These are phyloP conservation scores for Cololabis saira DNA, from an alignment of 2,113 vertebrate genomes.

Conservation along the genomic window DNA sequence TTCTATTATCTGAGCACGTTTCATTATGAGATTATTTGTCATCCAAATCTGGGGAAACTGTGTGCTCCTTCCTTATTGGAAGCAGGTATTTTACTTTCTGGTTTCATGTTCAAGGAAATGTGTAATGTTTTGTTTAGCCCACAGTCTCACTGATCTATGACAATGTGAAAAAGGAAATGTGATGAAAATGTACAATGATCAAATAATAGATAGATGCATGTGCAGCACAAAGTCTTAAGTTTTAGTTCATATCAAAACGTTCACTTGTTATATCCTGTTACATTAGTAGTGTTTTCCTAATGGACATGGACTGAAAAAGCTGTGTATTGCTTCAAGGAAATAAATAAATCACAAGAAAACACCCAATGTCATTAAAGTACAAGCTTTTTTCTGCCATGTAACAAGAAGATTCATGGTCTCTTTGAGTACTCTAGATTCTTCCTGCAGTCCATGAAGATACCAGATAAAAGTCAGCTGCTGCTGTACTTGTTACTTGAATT, in stretches of 20 bases:
- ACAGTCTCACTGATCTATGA: constrained; percentile 10
- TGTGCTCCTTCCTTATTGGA: constrained; percentile 35
- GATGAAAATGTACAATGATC: too few relatives aligned
- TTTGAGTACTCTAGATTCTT: too few relatives aligned
- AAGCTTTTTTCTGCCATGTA: too few relatives aligned
- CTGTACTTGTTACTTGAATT: too few relatives aligned
- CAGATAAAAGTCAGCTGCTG: too few relatives aligned
- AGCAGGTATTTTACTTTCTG: constrained; percentile 37
- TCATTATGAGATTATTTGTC: constrained; percentile 55
- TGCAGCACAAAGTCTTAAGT: not conserved
- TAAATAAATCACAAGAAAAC: too few relatives aligned
- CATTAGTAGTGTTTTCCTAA: not conserved
- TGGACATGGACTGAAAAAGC: too few relatives aligned
- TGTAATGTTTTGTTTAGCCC: constrained; percentile 49
- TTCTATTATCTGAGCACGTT: constrained; percentile 29
- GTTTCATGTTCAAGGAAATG: constrained; percentile 13
- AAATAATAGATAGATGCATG: not conserved
- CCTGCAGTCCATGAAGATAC: too few relatives aligned
- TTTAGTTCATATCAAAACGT: not conserved
- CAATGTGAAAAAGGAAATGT: constrained; percentile 14
- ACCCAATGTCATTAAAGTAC: too few relatives aligned
- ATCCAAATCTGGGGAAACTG: constrained; percentile 55
- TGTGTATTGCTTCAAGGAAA: too few relatives aligned
- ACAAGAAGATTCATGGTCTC: too few relatives aligned
- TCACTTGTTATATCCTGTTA: not conserved